Evolutionary conservation across 2,888 invertebrate genomes (phyloP), one percentile per base, ranked within the genome.

Genomic region (Rambutsinella grinnellia): DNA sequence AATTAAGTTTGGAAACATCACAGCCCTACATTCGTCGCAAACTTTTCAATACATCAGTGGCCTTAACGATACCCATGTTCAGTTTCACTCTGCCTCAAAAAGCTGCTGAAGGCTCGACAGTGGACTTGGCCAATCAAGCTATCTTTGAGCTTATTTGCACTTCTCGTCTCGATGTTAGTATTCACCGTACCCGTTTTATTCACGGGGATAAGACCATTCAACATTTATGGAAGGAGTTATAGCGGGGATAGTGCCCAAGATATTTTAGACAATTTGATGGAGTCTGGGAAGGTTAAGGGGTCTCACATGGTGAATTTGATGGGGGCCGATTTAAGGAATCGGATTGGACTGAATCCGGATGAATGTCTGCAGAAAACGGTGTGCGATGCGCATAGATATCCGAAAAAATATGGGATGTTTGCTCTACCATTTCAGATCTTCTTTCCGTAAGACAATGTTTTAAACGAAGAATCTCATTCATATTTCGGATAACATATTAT

Each of bases 341-440:
- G 78, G 65, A 83, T 84, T 46, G 84, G 84, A n/a, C 61, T 84
- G 36, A 82, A 84, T 53, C 67, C 79, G 5, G 78, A 81, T 3
- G 79, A 82, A 57, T 84, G 84, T 68, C 69, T 83, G 0, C 78
- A 82, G 56, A 84, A 83, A 69, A 82, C 82, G 1, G 83, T 84
- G 69, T 84, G 84, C 63, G 82, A 84, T 60, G 83, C 84, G 26
- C 83, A 84, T 58, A 53, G 79, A 27, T 54, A 68, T 57, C 82
- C 83, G 2, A 79, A 81, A 56, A 81, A 79, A 49, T 83, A 81
- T 54, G 84, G 84, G 36, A 28, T 84, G 23, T 61, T 83, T 66
- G 79, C 79, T 15, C 49, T 79, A 47, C 84, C 84, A 2, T 82
- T 84, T 68, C 79, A 80, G 8, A 79, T 84, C 13, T 84, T 84